Evolutionary conservation across 2,888 invertebrate genomes (phyloP), one percentile per base, ranked within the genome.

Genomic region (Cerceris ruficornis): DNA sequence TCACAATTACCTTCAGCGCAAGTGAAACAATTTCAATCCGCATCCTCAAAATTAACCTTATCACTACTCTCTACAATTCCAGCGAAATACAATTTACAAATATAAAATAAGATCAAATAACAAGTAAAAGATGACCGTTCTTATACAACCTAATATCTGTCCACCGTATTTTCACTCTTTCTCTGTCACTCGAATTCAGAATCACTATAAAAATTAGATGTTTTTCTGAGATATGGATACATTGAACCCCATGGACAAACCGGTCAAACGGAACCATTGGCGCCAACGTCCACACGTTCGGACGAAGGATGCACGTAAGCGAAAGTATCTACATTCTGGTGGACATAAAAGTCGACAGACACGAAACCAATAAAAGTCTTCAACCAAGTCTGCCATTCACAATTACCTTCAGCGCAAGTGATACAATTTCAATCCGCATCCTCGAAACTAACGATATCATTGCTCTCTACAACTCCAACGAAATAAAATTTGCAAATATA

Each of bases 221-320:
- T 73, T 68, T 76, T 68, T 68, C 54, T 17, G 64, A 76, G 17
- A 60, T 67, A 64, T 55, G 58, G 55, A 66, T 69, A 69, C 61
- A 74, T 74, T 74, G 66, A 49, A 50, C 28, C 59, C 43, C 55
- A n/a, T n/a, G 59, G 49, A 43, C 41, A 46, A 65, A 49, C 28
- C 62, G n/a, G n/a, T n/a, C n/a, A n/a, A 15, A 54, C 60, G 28
- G 66, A 67, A 72, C 67, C 58, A 68, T 66, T 69, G 83, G 79
- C 83, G 83, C 76, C 79, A 54, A 81, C 58, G 71, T 70, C 49
- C 52, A 57, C 64, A 54, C 69, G 76, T 74, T 69, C 55, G 70
- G 50, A 65, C 70, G 68, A 6, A 42, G 62, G 9, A 15, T 39
- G 69, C 14, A 42, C 49, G 55, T 78, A 68, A 74, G 76, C 60